Percentiles rank a stretch among this genome's conserved stretches.
Conservation (phyloP, 2,797 vertebrate species). For the Enteromius radiatus region DNA sequence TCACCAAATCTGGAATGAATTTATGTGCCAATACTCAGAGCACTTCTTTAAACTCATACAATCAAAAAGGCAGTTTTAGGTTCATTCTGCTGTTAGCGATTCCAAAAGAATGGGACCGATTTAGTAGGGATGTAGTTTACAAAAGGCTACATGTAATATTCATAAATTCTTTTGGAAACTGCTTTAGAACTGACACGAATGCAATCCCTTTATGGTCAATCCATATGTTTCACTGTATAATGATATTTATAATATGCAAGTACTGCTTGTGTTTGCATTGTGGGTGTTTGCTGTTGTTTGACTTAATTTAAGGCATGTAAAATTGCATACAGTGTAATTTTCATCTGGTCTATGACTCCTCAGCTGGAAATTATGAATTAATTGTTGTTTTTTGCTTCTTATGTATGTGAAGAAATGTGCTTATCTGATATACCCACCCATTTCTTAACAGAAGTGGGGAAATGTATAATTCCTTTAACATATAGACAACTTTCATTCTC, state of each 20-base stretch:
- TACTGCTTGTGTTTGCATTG: conserved; percentile 52
- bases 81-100: conserved; percentile 2
- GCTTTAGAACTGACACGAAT: conserved; percentile 36
- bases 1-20: conserved; percentile 20
- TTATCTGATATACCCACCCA: not conserved
- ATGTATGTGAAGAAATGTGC: conserved; percentile 15
- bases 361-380: conserved; percentile 54
- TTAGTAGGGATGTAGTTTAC: not conserved
- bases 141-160: not conserved
- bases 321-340: conserved; percentile 58
- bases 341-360: conserved; percentile 49
- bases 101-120: not conserved
- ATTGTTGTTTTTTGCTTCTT: conserved; percentile 10
- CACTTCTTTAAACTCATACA: conserved; percentile 3
- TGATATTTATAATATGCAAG: conserved; percentile 64
- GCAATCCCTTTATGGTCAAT: conserved; percentile 52
- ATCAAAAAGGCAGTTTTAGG: conserved; percentile 12
- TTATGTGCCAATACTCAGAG: conserved; percentile 14
- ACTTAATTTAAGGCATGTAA: conserved; percentile 58
- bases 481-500: conserved; percentile 12
- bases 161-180: not conserved
- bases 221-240: conserved; percentile 43
- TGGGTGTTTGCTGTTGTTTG: conserved; percentile 53
- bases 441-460: conserved; percentile 3
- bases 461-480: conserved; percentile 9